Conservation (phyloP, 2,113 vertebrate species). For the Pedetes capensis region DNA sequence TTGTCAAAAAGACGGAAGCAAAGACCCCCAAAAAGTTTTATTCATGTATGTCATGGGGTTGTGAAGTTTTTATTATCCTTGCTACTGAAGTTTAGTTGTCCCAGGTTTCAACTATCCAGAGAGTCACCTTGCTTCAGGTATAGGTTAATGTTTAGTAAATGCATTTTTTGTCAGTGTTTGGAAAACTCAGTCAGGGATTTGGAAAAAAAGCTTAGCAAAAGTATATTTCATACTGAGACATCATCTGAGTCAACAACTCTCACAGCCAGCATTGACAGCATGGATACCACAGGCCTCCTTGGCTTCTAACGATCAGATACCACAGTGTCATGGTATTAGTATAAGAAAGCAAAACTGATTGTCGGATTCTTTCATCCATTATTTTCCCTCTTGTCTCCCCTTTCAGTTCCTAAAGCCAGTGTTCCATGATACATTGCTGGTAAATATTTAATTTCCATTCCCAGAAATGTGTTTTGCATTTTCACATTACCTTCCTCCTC, state of each 20-base stretch:
- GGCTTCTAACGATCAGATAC: not conserved
- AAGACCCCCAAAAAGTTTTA: not conserved
- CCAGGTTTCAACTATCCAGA: not conserved
- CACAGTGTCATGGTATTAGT: not conserved
- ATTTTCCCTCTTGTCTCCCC: not conserved
- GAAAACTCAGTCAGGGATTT: not conserved
- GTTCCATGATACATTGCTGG: slow-evolving; percentile 49
- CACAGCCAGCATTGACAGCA: not conserved
- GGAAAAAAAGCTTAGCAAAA: not conserved
- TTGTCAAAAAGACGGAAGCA: not conserved
- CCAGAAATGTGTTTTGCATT: slow-evolving; percentile 64
- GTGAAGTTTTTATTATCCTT: not conserved
- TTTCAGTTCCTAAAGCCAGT: slow-evolving; percentile 14
- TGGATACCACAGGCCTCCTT: not conserved
- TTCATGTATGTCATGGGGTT: not conserved
- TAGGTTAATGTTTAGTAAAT: not conserved
- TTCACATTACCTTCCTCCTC: slow-evolving; percentile 31
- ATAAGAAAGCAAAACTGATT: slow-evolving; percentile 33
- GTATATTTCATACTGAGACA: not conserved
- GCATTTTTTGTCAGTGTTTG: not conserved
- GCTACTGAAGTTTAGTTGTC: not conserved
- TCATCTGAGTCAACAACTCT: not conserved
- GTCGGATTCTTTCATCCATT: slow-evolving; percentile 30
- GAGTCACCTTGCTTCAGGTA: not conserved
- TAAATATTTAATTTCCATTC: slow-evolving; percentile 76